Percentiles rank a stretch among this genome's conserved stretches.
Conservation (phyloP, 2,888 invertebrate species). For the Dicyrtomina minuta region DNA sequence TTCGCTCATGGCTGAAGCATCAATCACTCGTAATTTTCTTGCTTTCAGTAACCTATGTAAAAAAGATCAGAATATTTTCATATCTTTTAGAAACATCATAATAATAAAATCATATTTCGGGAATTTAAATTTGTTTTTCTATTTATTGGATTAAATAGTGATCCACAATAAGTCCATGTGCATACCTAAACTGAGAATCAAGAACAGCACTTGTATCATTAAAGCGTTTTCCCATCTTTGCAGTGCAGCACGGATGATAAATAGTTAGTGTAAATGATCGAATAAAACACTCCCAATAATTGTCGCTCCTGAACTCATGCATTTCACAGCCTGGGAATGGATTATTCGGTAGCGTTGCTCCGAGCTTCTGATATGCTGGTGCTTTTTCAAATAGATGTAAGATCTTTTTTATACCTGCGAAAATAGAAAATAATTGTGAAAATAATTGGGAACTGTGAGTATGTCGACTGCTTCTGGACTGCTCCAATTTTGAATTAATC, state of each 20-base stretch:
- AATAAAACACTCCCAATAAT: constrained; percentile 49
- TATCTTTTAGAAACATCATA: neutral
- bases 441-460: too few relatives aligned
- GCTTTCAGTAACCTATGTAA: constrained; percentile 14
- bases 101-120: too few relatives aligned
- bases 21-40: constrained; percentile 2
- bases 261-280: constrained; percentile 39
- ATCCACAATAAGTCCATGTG: too few relatives aligned
- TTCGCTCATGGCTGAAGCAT: neutral
- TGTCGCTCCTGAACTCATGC: constrained; percentile 61
- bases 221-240: constrained; percentile 31
- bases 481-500: too few relatives aligned
- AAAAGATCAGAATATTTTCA: neutral
- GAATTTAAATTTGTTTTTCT: constrained; percentile 15
- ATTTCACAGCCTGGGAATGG: constrained; percentile 77
- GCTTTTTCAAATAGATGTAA: constrained; percentile 19
- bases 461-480: too few relatives aligned
- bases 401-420: constrained; percentile 16
- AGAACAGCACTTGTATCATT: constrained; percentile 16
- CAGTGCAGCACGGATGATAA: constrained; percentile 44
- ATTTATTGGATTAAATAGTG: neutral
- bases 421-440: too few relatives aligned
- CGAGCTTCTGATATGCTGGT: constrained; percentile 73
- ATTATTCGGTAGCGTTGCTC: constrained; percentile 71
- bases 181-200: constrained; percentile 22